Base-by-base conservation (phyloP, 2,888 invertebrate genomes). In the Papilio elwesi region DNA sequence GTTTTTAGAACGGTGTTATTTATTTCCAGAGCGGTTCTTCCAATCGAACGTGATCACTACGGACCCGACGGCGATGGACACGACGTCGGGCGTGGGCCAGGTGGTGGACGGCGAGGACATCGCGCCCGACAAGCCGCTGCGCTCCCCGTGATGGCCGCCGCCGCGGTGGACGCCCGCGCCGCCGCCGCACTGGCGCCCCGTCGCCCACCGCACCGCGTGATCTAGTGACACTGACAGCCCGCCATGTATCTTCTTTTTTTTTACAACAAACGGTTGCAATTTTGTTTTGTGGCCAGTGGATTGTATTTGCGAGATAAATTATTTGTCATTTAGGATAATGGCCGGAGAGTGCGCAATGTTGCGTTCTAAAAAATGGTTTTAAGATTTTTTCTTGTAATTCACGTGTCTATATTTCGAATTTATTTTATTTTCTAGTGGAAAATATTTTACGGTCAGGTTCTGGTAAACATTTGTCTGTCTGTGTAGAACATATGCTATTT, bases 21-120 rank as follows among this genome's bases (percentile, higher is more conserved):
- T 76, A 68, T 78, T 76, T 74, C 69, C 95, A 93, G 95, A 95
- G 85, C 94, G 95, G 73, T 95, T 95, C 91, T 95, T 95, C 88
- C 95, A 95, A 90, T 94, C 95, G 57, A 94, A 92, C 81, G 94
- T 94, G 81, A 93, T 94, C 71, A 94, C 94, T 55, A 91, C 94
- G 1, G 95, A 95, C 76, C 90, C 94, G 71, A 90, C 94, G 16
- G 95, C 95, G 57, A 94, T 94, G 93, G 94, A 94, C 86, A 94
- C 92, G 70, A 85, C 87, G 49, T 82, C 89, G 6, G 83, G 80
- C 13, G 89, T 88, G 70, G 87, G 85, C 1, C 85, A 85, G 6
- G 85, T 83, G 68, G 90, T 87, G 1, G 91, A 90, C 73, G 77
- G 78, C 0, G 93, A 93, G 75, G 92, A 92, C 77, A 86, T 92